Evolutionary conservation across 2,888 invertebrate genomes (phyloP).

Genomic region (Scaptomyza parva): DNA sequence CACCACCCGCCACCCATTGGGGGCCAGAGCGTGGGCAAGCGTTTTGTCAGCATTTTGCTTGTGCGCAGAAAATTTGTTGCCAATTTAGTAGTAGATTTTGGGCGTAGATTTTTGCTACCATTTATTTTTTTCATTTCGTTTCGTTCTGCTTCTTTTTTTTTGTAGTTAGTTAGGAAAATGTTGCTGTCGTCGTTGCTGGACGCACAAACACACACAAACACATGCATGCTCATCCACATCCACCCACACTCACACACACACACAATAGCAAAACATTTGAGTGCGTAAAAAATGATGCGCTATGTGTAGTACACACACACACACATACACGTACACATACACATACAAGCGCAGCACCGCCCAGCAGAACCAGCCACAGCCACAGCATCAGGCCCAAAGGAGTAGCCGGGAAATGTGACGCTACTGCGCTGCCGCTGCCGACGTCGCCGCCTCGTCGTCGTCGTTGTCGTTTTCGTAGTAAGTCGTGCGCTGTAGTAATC

Average conservation of each 20-base stretch:
- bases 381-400: constrained; percentile 44
- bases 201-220: constrained; percentile 9
- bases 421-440: constrained; percentile 48
- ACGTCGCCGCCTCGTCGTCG: constrained; percentile 51
- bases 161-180: constrained; percentile 13
- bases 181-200: constrained; percentile 23
- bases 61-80: constrained; percentile 72
- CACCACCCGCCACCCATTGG: not conserved
- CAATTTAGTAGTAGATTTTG: constrained; percentile 65
- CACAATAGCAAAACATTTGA: constrained; percentile 50
- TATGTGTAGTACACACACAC: constrained; percentile 60
- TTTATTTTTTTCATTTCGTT: constrained; percentile 2
- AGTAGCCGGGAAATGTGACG: constrained; percentile 70
- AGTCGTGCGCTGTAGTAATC: constrained; percentile 73
- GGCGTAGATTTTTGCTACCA: constrained; percentile 56
- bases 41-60: constrained; percentile 61
- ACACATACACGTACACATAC: constrained; percentile 11
- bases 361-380: constrained; percentile 25
- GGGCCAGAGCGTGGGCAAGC: constrained; percentile 5
- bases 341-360: constrained; percentile 45
- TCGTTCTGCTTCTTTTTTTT: not conserved
- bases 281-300: constrained; percentile 70
- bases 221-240: not conserved
- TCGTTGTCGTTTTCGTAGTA: constrained; percentile 67
- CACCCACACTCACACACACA: constrained; percentile 8